Base-by-base conservation (phyloP, 2,888 invertebrate species). In the Drosophila phalerata region DNA sequence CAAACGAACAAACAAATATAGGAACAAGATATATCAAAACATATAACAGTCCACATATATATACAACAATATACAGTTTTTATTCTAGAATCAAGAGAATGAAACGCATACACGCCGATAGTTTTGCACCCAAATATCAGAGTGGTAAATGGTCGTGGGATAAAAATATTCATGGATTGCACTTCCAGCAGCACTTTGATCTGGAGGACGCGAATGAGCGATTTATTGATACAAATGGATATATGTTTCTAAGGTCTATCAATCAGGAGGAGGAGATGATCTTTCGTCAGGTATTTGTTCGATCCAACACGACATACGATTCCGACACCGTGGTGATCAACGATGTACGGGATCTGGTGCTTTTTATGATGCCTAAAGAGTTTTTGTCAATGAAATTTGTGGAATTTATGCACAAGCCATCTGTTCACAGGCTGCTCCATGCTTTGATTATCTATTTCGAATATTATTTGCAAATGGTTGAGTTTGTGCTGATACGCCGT, bases 391-490 rank as follows among this genome's bases (percentile, higher is more conserved):
- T 67, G 11, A 77, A 84, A 30, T 90, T 92, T 45, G 63, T 92
- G 28, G 65, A 79, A 5, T 92, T 92, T 15, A 52, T 92, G 17
- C 90, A 92, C 40, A 87, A 83, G 1, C 77, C 85, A 30, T 69
- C 80, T 0, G 83, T 91, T 0, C 85, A 91, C 47, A 66, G 75
- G 6, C 85, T 92, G 38, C 52, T 92, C 1, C 90, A 91, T 48
- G 84, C 90, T 0, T 58, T 92, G 19, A 85, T 92, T 34, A 91
- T 91, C 9, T 92, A 92, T 71, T 92, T 92, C 28, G 92, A 92
- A 62, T 81, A 92, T 52, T 92, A 88, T 55, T 47, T 92, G 28
- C 90, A 90, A 30, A 57, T 91, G 49, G 90, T 91, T 0, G 92
- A 92, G 57, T 91, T 90, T 57, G 60, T 91, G 9, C 68, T 92